phyloP scores from a whole-genome alignment of 2,888 invertebrate genomes.

The Hemithea aestivaria region DNA sequence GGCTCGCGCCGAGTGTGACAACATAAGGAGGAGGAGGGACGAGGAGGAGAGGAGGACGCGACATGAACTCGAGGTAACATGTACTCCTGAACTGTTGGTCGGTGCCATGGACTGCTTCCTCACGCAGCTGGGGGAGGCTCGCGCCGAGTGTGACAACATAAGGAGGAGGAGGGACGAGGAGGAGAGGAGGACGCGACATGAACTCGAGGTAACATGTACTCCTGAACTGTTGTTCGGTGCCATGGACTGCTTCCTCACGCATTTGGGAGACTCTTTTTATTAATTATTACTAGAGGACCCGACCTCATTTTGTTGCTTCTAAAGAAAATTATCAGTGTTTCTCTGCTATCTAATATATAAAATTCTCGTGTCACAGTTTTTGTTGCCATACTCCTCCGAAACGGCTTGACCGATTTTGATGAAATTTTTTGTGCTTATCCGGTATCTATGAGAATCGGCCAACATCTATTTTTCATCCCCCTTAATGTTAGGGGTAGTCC shows the following conservation, averaged over 20 bases:
- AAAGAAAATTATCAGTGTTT: too few species aligned
- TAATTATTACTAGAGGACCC: too few species aligned
- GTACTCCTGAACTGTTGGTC: slow-evolving; percentile 93
- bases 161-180: slow-evolving; percentile 92
- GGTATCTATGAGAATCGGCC: too few species aligned
- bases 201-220: slow-evolving; percentile 82
- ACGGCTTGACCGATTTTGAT: too few species aligned
- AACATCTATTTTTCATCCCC: too few species aligned
- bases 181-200: slow-evolving; percentile 91
- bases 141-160: slow-evolving; percentile 92
- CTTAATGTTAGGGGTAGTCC: too few species aligned
- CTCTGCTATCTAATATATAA: too few species aligned
- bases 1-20: slow-evolving; percentile 93
- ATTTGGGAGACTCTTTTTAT: slow-evolving; percentile 91
- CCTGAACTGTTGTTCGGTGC: slow-evolving; percentile 97
- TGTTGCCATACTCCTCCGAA: too few species aligned
- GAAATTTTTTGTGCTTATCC: too few species aligned
- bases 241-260: slow-evolving; percentile 91
- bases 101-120: slow-evolving; percentile 95
- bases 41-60: slow-evolving; percentile 93
- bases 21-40: slow-evolving; percentile 88
- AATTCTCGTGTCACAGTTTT: too few species aligned
- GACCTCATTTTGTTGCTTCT: too few species aligned
- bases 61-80: slow-evolving; percentile 88
- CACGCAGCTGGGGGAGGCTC: slow-evolving; percentile 88